Evolutionary conservation across 2,888 invertebrate genomes (phyloP), one percentile per base, ranked within the genome.

Genomic region (Euzophera pinguis): DNA sequence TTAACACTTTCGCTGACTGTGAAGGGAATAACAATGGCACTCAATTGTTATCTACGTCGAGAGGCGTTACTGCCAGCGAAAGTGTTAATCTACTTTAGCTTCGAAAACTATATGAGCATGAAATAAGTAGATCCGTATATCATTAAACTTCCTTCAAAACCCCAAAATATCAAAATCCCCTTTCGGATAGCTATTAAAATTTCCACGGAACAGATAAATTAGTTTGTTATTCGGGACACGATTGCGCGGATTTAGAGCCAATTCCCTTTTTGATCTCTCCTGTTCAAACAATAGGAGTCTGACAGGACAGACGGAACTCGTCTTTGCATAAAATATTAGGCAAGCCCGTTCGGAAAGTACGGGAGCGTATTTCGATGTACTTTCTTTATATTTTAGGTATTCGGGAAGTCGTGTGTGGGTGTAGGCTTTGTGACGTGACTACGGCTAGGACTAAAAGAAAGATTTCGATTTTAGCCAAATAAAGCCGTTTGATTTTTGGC

Each of bases 251-350:
- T 86, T 87, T 82, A 77, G 77, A 77, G 81, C 71, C 86, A 84
- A 86, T 87, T 86, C 84, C 81, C 81, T 81, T 86, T 84, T 83
- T 86, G 87, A 87, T 86, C 85, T 85, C 79, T 82, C 71, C 73
- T 64, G 74, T 70, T 75, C 80, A 83, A 84, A 86, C 85, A 86
- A 81, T 79, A 79, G 76, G 75, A 78, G 75, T 79, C 78, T 75
- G 81, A 75, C 78, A 76, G 69, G 64, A 70, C 71, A 75, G 74
- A 75, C 70, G 73, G 73, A 73, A 56, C 72, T 61, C 68, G 76
- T 81, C 84, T 85, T 86, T 85, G 85, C 85, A 85, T 87, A 84
- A 87, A 83, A 83, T 86, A 85, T 85, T 81, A 82, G 75, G 52
- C 53, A 55, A 55, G 53, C 54, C 47, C 53, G 47, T 34, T 37